Evolutionary conservation across 1,140 invertebrate genomes (phyloP), one percentile per base, ranked within the genome.

Genomic region (Danaus melanippus): DNA sequence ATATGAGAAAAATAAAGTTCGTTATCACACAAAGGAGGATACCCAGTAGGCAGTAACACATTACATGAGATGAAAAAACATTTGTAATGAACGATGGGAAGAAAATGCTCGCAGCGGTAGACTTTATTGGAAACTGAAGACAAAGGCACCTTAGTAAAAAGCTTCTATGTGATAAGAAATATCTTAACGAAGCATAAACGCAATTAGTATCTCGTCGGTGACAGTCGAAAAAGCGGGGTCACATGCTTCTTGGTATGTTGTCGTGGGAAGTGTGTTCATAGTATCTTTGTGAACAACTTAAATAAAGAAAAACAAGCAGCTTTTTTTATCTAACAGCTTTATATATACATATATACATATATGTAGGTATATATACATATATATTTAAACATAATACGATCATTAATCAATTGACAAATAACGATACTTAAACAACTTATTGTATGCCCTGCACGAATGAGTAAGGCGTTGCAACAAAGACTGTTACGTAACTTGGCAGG

Each of bases 141-240:
- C 61, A 64, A 62, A 59, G 57, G 52, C 58, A 55, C 56, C 53
- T 50, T 48, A 60, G 51, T 59, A 62, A 62, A 65, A 67, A 62
- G 51, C 15, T 47, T 53, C 47, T 66, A 57, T 62, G 54, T 58
- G 43, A 61, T 54, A 54, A 68, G 50, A 62, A 70, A 66, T 66
- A 53, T 67, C 61, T 71, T 76, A 73, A 74, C 58, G 60, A 70
- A 74, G 53, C 67, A 58, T 50, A 64, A 71, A 65, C 52, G 58
- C 62, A 62, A 69, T 69, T 67, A 67, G 62, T 60, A 46, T 54
- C 50, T 51, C 53, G 63, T 56, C 65, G 64, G 57, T 62, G 53
- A 66, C 60, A 67, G 66, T 64, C 58, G 62, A 67, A 76, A 64
- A 70, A 79, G 71, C 70, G 62, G 69, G 71, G 59, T 51, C 47